A percentile compares a stretch with the other conserved stretches of the same genome.
These are phyloP conservation scores for Danio jaintianensis DNA, from an alignment of 2,797 vertebrate species.

Conservation along the genomic window DNA sequence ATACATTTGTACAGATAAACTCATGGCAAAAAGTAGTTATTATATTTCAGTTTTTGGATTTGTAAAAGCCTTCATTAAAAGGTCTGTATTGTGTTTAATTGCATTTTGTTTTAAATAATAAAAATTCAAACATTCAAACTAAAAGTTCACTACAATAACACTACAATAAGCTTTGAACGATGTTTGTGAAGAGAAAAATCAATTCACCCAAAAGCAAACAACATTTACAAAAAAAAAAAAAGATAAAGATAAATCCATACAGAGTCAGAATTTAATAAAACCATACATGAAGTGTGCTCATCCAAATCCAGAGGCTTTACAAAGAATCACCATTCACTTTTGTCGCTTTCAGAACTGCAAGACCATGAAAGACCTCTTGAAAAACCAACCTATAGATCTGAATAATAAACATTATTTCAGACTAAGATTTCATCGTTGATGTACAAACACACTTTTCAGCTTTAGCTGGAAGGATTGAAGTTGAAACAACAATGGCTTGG, in stretches of 20 bases:
- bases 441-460: not conserved
- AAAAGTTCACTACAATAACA: too few relatives aligned
- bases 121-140: too few relatives aligned
- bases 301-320: not conserved
- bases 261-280: not conserved
- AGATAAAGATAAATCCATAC: not conserved
- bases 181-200: too few relatives aligned
- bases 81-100: too few relatives aligned
- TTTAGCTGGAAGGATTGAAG: not conserved
- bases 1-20: too few relatives aligned
- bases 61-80: too few relatives aligned
- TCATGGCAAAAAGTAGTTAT: too few relatives aligned
- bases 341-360: not conserved
- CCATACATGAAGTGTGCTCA: not conserved
- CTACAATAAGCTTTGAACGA: too few relatives aligned
- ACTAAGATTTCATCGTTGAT: not conserved
- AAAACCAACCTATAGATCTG: not conserved
- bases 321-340: not conserved
- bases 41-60: too few relatives aligned
- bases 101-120: too few relatives aligned
- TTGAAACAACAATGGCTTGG: not conserved
- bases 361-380: conserved; percentile 4
- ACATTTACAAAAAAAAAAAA: not conserved
- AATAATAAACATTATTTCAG: not conserved
- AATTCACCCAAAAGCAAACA: not conserved